phyloP scores from a whole-genome alignment of 2,797 vertebrate species.

The Clarias laeviceps region DNA sequence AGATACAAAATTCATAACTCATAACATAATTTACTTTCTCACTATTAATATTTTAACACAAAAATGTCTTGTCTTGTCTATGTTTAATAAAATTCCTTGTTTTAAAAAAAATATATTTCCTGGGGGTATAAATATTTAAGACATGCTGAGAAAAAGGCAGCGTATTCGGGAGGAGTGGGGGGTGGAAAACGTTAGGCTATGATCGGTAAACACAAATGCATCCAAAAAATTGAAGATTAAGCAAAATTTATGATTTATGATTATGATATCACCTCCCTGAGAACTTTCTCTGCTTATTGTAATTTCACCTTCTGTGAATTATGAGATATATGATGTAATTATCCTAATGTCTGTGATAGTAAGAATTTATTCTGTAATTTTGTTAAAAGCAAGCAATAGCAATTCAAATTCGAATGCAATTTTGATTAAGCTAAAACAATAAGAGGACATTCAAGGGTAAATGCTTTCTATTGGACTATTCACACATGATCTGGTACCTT shows the following conservation, averaged over 20 bases:
- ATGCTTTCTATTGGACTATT: background rate
- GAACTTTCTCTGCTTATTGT: background rate
- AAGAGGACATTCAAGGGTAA: background rate
- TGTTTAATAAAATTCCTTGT: background rate
- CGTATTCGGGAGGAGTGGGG: too few species aligned
- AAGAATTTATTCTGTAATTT: background rate
- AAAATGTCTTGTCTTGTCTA: background rate
- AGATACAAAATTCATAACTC: background rate
- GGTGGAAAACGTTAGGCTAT: background rate
- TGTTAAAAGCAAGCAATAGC: background rate
- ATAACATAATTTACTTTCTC: background rate
- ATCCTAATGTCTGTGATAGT: background rate
- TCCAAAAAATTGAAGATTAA: background rate
- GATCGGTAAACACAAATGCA: background rate
- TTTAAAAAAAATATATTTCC: background rate
- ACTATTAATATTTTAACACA: background rate
- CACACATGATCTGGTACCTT: background rate
- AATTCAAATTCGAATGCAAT: background rate
- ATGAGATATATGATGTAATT: background rate
- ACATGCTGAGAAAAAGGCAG: background rate
- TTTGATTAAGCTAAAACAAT: background rate
- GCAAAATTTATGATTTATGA: background rate
- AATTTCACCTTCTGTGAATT: background rate
- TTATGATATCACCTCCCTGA: background rate
- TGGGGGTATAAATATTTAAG: background rate